These are phyloP conservation scores for Arenicola marina DNA, from an alignment of 2,888 invertebrate genomes.

Conservation along the genomic window DNA sequence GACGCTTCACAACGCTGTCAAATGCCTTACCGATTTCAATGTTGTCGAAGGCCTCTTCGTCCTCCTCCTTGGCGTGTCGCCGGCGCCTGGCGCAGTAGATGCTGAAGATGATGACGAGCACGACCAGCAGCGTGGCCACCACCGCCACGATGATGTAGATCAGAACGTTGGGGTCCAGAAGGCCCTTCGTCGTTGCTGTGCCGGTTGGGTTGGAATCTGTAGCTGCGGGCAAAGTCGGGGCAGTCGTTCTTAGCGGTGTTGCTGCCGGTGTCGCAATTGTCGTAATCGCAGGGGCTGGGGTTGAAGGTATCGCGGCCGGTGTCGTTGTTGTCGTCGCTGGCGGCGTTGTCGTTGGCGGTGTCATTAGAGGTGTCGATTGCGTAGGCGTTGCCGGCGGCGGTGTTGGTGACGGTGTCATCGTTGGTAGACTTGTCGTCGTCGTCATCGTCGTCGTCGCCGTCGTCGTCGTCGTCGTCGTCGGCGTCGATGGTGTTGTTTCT, in stretches of 20 bases:
- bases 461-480: background rate
- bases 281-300: background rate
- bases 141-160: background rate
- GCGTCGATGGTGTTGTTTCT: background rate
- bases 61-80: background rate
- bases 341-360: background rate
- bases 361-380: background rate
- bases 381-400: background rate
- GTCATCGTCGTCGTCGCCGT: background rate
- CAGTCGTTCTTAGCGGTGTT: background rate
- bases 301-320: background rate
- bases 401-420: background rate
- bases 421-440: background rate
- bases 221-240: background rate
- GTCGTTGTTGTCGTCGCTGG: background rate
- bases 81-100: background rate
- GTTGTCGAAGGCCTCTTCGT: background rate
- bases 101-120: background rate
- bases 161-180: background rate
- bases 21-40: too few relatives aligned
- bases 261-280: background rate
- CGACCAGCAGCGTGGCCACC: background rate
- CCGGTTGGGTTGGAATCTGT: background rate
- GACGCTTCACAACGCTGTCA: too few relatives aligned
- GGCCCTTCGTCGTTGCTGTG: background rate